A percentile compares a stretch with the other conserved stretches of the same genome.
phyloP scores from a whole-genome alignment of 2,113 vertebrate genomes.

The Falco punctatus region DNA sequence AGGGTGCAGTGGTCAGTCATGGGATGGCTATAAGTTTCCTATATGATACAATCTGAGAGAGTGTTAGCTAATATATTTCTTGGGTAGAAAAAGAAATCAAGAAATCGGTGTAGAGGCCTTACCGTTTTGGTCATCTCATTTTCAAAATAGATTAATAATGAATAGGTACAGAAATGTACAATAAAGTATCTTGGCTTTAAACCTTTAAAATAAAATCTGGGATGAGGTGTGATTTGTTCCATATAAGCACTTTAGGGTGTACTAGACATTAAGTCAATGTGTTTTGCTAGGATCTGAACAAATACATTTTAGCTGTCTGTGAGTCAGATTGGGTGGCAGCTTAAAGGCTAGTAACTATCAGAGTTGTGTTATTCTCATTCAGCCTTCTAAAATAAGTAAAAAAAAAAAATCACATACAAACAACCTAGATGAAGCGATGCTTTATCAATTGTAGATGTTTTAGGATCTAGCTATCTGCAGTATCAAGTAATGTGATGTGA shows the following conservation, averaged over 20 bases:
- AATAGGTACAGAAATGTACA: not conserved
- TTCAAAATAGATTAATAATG: not conserved
- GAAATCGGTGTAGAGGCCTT: not conserved
- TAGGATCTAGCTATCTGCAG: not conserved
- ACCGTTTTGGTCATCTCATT: not conserved
- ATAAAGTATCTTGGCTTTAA: not conserved
- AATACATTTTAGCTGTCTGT: not conserved
- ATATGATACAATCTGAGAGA: not conserved
- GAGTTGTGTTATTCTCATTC: not conserved
- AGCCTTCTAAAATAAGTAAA: not conserved
- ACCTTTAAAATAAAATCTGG: not conserved
- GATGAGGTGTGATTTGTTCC: not conserved
- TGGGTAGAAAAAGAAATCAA: not conserved
- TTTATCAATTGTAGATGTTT: not conserved
- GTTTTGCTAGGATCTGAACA: not conserved
- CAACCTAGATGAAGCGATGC: not conserved
- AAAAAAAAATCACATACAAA: not conserved
- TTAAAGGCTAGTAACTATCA: not conserved
- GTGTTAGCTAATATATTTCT: not conserved
- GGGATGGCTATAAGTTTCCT: not conserved
- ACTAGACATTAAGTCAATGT: not conserved
- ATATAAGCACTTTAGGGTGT: not conserved
- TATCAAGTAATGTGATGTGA: not conserved
- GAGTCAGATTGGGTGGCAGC: not conserved
- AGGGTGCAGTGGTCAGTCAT: constrained; percentile 15